phyloP scores from a whole-genome alignment of 2,888 invertebrate species.

The Quadroppia sp. region DNA sequence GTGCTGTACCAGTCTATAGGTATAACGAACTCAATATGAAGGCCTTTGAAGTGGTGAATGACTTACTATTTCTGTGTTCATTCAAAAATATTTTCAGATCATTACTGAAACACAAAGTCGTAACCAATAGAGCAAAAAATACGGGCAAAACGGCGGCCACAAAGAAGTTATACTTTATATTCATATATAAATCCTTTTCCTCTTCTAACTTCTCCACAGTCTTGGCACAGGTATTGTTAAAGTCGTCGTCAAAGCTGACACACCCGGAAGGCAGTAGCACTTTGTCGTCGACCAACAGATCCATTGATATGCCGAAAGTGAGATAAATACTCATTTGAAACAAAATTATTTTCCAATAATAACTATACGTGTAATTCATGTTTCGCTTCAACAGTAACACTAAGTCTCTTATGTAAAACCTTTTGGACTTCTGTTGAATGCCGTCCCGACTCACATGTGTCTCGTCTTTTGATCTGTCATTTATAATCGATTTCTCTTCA shows the following conservation, averaged over 20 bases:
- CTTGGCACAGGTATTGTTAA: slow-evolving; percentile 23
- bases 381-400: slow-evolving; percentile 1
- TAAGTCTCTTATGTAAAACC: slow-evolving; percentile 18
- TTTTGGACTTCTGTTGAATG: background rate
- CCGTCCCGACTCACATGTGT: slow-evolving; percentile 19
- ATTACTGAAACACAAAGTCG: background rate
- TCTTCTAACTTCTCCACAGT: background rate
- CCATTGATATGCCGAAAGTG: background rate
- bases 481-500: background rate
- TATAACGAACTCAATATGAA: background rate
- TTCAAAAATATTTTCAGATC: slow-evolving; percentile 27
- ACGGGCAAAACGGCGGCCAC: too few species aligned
- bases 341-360: slow-evolving; percentile 2
- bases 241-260: slow-evolving; percentile 26
- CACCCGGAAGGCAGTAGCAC: slow-evolving; percentile 31
- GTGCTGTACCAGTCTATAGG: slow-evolving; percentile 25
- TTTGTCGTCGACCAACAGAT: background rate
- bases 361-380: background rate
- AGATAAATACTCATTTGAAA: background rate
- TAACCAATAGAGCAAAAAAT: background rate
- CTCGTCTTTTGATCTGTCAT: background rate
- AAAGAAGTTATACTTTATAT: background rate
- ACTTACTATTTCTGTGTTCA: slow-evolving; percentile 40
- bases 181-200: background rate
- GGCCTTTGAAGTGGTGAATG: background rate